Percentiles rank a stretch among this genome's conserved stretches.
Evolutionary conservation across 2,797 vertebrate genomes (phyloP).

Genomic region (Antennarius maculatus): DNA sequence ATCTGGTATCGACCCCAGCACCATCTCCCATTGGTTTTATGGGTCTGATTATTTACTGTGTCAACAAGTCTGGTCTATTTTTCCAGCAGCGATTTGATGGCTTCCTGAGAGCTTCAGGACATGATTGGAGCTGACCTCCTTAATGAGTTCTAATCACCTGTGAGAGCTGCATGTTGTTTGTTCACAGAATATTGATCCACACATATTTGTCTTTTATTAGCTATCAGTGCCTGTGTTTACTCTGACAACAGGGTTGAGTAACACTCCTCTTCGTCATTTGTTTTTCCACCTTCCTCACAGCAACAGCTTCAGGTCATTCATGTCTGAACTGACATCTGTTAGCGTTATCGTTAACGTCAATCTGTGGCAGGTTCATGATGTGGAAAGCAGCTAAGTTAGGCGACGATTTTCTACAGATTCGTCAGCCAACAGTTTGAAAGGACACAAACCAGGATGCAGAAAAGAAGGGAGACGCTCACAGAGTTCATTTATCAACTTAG

Average conservation of each 20-base stretch:
- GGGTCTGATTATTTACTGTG: conserved; percentile 63
- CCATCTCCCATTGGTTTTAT: conserved; percentile 54
- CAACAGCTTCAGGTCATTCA: too few relatives aligned
- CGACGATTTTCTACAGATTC: too few relatives aligned
- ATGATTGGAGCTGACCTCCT: conserved; percentile 64
- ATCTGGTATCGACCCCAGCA: conserved; percentile 57
- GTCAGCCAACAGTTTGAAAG: too few relatives aligned
- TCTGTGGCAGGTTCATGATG: too few relatives aligned
- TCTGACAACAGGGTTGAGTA: not conserved
- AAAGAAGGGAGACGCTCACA: too few relatives aligned
- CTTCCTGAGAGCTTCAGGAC: conserved; percentile 62
- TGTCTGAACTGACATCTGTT: too few relatives aligned
- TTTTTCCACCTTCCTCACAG: not conserved
- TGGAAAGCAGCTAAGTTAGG: too few relatives aligned
- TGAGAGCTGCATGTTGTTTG: conserved; percentile 51
- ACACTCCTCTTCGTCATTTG: too few relatives aligned
- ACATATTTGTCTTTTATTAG: conserved; percentile 36
- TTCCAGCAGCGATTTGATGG: conserved; percentile 49
- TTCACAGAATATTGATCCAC: conserved; percentile 52
- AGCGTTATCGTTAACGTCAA: too few relatives aligned
- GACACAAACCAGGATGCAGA: too few relatives aligned
- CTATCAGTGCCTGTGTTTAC: conserved; percentile 26
- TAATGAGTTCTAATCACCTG: conserved; percentile 64
- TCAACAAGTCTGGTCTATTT: conserved; percentile 48
- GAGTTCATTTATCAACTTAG: too few relatives aligned